These are phyloP conservation scores for Agrochola circellaris DNA, from an alignment of 2,888 invertebrate species.

Conservation along the genomic window DNA sequence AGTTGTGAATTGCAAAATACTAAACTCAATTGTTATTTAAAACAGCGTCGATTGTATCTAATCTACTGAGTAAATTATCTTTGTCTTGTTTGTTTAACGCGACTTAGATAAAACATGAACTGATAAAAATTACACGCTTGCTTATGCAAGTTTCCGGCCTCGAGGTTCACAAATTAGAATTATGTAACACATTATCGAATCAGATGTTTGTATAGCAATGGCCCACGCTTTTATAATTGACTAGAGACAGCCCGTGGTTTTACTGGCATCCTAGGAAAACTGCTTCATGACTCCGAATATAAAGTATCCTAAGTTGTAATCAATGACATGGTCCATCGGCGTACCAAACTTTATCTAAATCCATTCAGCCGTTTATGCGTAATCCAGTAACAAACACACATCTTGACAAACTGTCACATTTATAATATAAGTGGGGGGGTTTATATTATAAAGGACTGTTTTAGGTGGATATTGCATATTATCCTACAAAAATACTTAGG, in stretches of 20 bases:
- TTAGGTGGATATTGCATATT: neutral
- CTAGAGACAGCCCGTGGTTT: neutral
- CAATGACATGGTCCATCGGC: neutral
- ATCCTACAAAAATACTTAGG: neutral
- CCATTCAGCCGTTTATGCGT: neutral
- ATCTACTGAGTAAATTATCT: slow-evolving; percentile 51
- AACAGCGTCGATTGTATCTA: slow-evolving; percentile 37
- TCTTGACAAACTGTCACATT: neutral
- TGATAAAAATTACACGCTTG: slow-evolving; percentile 47
- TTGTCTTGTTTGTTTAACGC: slow-evolving; percentile 29
- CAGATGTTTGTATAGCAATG: slow-evolving; percentile 14
- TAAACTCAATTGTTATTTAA: slow-evolving; percentile 32
- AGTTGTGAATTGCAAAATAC: neutral
- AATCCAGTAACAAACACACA: neutral
- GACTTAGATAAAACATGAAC: slow-evolving; percentile 18
- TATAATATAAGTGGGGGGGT: neutral
- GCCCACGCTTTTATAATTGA: slow-evolving; percentile 21
- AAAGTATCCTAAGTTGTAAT: neutral
- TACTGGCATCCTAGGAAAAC: neutral
- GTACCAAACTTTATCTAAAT: neutral
- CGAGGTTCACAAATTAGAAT: slow-evolving; percentile 34
- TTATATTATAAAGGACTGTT: neutral
- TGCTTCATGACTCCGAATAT: accelerated
- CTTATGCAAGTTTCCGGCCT: slow-evolving; percentile 52
- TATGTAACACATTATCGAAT: slow-evolving; percentile 49